Evolutionary conservation across 2,113 vertebrate genomes (phyloP).

Genomic region (Benitochromis conjunctus): DNA sequence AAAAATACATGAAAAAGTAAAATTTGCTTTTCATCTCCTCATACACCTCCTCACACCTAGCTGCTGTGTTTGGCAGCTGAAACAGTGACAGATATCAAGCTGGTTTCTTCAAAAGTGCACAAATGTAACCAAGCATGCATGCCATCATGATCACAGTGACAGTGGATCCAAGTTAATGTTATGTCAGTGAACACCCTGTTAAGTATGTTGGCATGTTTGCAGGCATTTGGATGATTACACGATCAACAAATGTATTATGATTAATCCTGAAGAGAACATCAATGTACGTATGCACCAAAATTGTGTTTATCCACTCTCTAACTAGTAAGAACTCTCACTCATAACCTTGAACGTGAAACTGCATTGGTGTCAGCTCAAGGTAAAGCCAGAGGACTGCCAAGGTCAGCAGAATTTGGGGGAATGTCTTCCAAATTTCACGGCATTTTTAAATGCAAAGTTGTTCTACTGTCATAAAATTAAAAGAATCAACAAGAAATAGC

Average conservation of each 20-base stretch:
- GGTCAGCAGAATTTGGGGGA: neutral
- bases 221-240: neutral
- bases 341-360: neutral
- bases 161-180: neutral
- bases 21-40: neutral
- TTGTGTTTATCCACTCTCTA: neutral
- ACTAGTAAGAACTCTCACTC: neutral
- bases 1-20: neutral
- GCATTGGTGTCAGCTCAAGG: neutral
- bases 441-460: neutral
- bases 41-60: neutral
- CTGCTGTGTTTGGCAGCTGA: neutral
- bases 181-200: neutral
- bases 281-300: neutral
- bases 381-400: neutral
- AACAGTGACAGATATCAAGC: neutral
- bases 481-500: neutral
- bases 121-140: neutral
- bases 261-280: neutral
- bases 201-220: neutral
- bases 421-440: neutral
- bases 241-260: too few relatives aligned
- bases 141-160: neutral
- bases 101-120: neutral
- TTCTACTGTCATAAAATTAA: neutral